A percentile compares a stretch with the other conserved stretches of the same genome.
Conservation (phyloP, 2,888 invertebrate species). For the Platycheirus albimanus region DNA sequence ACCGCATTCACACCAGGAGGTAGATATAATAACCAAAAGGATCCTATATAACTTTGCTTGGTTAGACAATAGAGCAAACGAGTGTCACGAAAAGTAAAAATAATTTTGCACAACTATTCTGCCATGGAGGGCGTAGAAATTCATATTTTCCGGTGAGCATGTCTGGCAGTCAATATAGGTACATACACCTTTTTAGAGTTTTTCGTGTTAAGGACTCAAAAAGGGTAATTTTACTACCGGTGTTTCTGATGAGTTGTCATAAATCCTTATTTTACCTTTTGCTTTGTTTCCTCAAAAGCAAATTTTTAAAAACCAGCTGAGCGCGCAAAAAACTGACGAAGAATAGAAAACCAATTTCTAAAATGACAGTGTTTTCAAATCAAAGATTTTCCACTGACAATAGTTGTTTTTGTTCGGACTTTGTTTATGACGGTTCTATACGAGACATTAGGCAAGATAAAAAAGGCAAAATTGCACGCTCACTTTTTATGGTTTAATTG, state of each 20-base stretch:
- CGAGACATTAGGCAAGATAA: constrained; percentile 48
- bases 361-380: constrained; percentile 70
- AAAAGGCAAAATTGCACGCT: constrained; percentile 76
- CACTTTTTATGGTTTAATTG: constrained; percentile 80
- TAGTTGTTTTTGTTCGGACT: constrained; percentile 36
- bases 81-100: constrained; percentile 42
- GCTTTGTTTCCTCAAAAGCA: neutral
- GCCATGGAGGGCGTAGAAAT: constrained; percentile 52
- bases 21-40: constrained; percentile 12
- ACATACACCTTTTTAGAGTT: constrained; percentile 46
- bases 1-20: constrained; percentile 67
- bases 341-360: constrained; percentile 33
- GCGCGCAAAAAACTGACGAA: constrained; percentile 48
- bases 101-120: constrained; percentile 21
- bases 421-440: constrained; percentile 64
- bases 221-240: constrained; percentile 67
- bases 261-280: constrained; percentile 58
- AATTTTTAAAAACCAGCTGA: constrained; percentile 46
- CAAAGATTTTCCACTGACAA: constrained; percentile 75
- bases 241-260: constrained; percentile 70
- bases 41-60: constrained; percentile 5
- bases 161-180: constrained; percentile 19
- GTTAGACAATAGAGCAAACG: constrained; percentile 35
- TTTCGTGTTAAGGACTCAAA: constrained; percentile 15
- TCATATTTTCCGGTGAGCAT: constrained; percentile 50